These are phyloP conservation scores for Syngnathus scovelli DNA, from an alignment of 2,113 vertebrate species.

Conservation along the genomic window DNA sequence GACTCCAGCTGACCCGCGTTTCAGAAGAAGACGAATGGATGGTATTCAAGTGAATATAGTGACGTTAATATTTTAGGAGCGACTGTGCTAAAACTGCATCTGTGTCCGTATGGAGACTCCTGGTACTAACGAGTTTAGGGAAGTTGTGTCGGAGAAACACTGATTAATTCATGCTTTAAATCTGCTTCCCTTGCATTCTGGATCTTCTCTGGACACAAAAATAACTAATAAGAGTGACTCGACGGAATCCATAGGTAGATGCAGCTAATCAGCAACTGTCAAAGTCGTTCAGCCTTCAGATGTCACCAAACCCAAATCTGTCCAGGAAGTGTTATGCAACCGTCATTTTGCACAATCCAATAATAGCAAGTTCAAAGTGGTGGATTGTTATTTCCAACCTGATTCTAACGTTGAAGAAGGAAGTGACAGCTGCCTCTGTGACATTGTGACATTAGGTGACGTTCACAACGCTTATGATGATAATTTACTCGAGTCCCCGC, in stretches of 20 bases:
- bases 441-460: neutral
- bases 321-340: no score
- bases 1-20: no score
- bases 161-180: conserved; percentile 46
- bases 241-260: neutral
- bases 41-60: conserved; percentile 5
- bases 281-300: neutral
- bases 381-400: neutral
- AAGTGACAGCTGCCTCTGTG: neutral
- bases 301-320: neutral
- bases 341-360: neutral
- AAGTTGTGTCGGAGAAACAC: conserved; percentile 33
- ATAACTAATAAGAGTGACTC: neutral
- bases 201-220: conserved; percentile 9
- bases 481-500: neutral
- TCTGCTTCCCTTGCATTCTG: conserved; percentile 30
- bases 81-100: conserved; percentile 21
- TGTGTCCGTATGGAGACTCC: conserved; percentile 17
- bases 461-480: neutral
- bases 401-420: no score
- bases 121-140: conserved; percentile 31
- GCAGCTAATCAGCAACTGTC: neutral
- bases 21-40: neutral
- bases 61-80: conserved; percentile 8
- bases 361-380: neutral